Evolutionary conservation across 2,113 vertebrate species (phyloP), one percentile per base, ranked within the genome.

Genomic region (Microtus oregoni): DNA sequence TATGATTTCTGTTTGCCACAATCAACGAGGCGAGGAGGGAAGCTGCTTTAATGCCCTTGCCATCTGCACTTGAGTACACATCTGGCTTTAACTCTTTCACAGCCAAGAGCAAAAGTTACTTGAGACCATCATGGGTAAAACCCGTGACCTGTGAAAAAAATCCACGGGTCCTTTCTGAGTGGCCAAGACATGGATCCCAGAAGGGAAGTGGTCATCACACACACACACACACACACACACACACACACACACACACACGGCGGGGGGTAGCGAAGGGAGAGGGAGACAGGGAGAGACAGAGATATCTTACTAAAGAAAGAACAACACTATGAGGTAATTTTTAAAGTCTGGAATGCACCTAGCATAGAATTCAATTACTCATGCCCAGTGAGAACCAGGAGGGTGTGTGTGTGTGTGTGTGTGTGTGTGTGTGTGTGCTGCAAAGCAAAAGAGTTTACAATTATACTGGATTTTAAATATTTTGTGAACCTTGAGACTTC

Each of bases 1-100:
- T 83, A 77, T 88, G 52, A 93, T 92, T 68, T 88, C 30, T 86
- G 67, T 89, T 88, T 94, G 24, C 82, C 77, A 72, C 81, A 96
- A 38, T 26, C 26, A 91, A 94, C 30, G 14, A 79, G 86, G 76
- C 4, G 9, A 91, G 55, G 70, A 92, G 28, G 47, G 32, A 70
- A 44, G 52, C 47, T 86, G 72, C 86, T 86, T 85, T 86, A 52
- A 72, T 72, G 17, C 47, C 41, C 5, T n/a, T 7, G 17, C 65
- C 81, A 17, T 76, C 79, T 95, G 76, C 58, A 52, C 67, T 38
- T 28, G 88, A 83, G 63, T 13, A 38, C 32, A 20, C 7, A 20
- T 50, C 72, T 82, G 68, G 76, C 65, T 90, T 52, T n/a, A 92
- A 68, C 55, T 85, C 81, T 83, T 63, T 78, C 70, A 85, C 15